Evolutionary conservation across 2,797 vertebrate species (phyloP).

Genomic region (Channa striata): DNA sequence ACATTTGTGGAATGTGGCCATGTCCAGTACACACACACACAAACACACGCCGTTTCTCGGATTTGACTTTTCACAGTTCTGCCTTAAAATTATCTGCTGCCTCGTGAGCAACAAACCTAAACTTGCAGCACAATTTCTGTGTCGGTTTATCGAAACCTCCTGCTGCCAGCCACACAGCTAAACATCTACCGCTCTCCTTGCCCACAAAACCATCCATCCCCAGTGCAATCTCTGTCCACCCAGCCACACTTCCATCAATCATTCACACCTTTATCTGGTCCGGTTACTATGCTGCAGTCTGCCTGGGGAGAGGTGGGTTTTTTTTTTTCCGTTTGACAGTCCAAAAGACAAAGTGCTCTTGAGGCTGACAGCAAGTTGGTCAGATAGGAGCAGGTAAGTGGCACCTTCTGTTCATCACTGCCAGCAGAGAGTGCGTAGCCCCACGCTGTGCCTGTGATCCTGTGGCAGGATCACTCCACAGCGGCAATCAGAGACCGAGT

Average conservation of each 20-base stretch:
- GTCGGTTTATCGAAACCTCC: not conserved
- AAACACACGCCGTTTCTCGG: no score
- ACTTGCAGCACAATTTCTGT: constrained; percentile 1
- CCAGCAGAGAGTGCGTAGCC: constrained; percentile 31
- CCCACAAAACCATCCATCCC: constrained; percentile 22
- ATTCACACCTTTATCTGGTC: constrained; percentile 33
- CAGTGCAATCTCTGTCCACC: constrained; percentile 36
- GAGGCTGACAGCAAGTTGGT: constrained; percentile 51
- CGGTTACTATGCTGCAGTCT: not conserved
- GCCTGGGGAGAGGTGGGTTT: constrained; percentile 9
- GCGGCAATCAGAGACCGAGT: constrained; percentile 43
- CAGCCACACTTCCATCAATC: constrained; percentile 41
- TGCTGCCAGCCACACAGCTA: constrained; percentile 12
- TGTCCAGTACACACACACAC: no score
- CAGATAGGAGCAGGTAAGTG: constrained; percentile 62
- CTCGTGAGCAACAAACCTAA: not conserved
- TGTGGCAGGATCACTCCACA: constrained; percentile 13
- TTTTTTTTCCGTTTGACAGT: constrained; percentile 36
- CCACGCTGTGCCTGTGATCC: constrained; percentile 54
- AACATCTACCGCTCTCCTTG: constrained; percentile 3
- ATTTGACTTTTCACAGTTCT: no score
- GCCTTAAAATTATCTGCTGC: not conserved
- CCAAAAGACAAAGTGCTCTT: constrained; percentile 62
- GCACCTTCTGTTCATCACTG: constrained; percentile 56
- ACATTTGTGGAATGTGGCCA: no score